phyloP scores from a whole-genome alignment of 2,113 vertebrate species.

The Indicator maculatus region DNA sequence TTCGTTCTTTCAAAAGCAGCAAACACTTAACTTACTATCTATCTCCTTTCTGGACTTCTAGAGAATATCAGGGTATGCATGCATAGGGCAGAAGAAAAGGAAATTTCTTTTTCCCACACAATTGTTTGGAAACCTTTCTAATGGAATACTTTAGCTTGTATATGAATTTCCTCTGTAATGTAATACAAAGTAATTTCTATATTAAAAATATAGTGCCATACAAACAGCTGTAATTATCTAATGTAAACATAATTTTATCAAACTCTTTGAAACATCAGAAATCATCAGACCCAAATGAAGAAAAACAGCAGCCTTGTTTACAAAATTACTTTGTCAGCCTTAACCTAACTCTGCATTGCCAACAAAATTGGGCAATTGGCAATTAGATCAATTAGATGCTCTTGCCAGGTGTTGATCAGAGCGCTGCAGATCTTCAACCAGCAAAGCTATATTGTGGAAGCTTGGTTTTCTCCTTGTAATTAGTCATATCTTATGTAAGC shows the following conservation, averaged over 20 bases:
- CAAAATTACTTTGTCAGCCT: not conserved
- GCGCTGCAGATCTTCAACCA: not conserved
- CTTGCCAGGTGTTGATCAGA: not conserved
- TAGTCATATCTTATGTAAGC: slow-evolving; percentile 56
- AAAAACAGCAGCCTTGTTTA: not conserved
- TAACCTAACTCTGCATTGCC: not conserved
- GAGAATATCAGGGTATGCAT: not conserved
- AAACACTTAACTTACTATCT: not conserved
- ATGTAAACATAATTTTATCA: not conserved
- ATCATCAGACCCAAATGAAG: not conserved
- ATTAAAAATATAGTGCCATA: not conserved
- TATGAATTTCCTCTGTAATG: not conserved
- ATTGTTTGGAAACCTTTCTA: not conserved
- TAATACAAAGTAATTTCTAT: not conserved
- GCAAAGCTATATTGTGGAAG: not conserved
- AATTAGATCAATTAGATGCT: not conserved
- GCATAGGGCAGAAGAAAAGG: not conserved
- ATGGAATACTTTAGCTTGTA: not conserved
- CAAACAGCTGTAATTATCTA: not conserved
- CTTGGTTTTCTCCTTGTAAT: slow-evolving; percentile 31
- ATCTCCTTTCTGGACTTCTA: not conserved
- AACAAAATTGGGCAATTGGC: not conserved
- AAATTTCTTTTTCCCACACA: not conserved
- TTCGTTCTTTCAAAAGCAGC: not conserved
- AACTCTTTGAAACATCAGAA: not conserved